A percentile compares a stretch with the other conserved stretches of the same genome.
Evolutionary conservation across 2,888 invertebrate genomes (phyloP).

Genomic region (Cerceris ruficornis): DNA sequence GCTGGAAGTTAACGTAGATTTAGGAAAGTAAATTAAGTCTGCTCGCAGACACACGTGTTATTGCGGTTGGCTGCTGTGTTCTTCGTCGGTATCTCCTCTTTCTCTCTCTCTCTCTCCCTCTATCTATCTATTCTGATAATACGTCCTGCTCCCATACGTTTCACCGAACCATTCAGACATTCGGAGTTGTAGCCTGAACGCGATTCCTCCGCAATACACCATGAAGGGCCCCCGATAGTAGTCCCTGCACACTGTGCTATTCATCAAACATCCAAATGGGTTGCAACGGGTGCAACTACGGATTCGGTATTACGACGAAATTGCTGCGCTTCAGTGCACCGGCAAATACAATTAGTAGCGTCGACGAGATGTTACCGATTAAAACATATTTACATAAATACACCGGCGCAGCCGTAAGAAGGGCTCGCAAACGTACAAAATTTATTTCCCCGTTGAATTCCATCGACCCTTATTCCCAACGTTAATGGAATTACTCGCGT

Average conservation of each 20-base stretch:
- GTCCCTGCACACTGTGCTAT: slow-evolving; percentile 55
- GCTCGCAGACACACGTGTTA: slow-evolving; percentile 40
- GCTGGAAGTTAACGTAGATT: slow-evolving; percentile 25
- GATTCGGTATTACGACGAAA: slow-evolving; percentile 41
- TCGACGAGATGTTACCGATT: slow-evolving; percentile 11
- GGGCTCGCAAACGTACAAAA: neutral
- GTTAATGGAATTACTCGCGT: no score
- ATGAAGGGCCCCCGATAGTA: slow-evolving; percentile 51
- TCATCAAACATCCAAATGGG: slow-evolving; percentile 67
- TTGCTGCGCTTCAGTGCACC: slow-evolving; percentile 19
- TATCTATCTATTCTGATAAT: neutral
- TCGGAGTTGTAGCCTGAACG: neutral
- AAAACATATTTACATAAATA: slow-evolving; percentile 15
- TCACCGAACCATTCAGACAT: slow-evolving; percentile 41
- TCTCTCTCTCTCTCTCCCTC: slow-evolving; percentile 21
- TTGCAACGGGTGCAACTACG: slow-evolving; percentile 59
- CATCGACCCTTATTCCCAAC: no score
- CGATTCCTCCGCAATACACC: slow-evolving; percentile 42
- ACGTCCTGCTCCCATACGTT: slow-evolving; percentile 25
- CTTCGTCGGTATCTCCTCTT: neutral
- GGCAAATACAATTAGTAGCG: slow-evolving; percentile 53
- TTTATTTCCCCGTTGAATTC: neutral
- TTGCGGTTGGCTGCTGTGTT: slow-evolving; percentile 18
- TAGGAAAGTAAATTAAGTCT: slow-evolving; percentile 37
- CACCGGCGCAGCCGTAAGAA: slow-evolving; percentile 2